Evolutionary conservation across 2,113 vertebrate genomes (phyloP), one percentile per base, ranked within the genome.

Genomic region (Cercopithecus mona): DNA sequence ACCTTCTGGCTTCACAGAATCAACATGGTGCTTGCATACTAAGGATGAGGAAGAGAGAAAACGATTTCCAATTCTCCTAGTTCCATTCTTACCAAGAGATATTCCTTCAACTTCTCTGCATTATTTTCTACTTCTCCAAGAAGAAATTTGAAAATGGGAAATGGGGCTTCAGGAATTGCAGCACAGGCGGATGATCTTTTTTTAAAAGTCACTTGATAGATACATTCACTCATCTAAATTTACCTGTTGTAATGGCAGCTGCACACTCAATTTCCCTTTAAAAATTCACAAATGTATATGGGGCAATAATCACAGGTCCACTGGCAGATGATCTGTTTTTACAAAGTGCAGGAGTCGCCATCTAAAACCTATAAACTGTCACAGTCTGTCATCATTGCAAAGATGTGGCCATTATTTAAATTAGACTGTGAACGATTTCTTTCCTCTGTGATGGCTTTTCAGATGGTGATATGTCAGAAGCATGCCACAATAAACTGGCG

Each of bases 361-460:
- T 98, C 98, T 97, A 97, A 98, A 98, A 98, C 98, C 98, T 98
- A 98, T 98, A 98, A 98, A 97, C 88, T 98, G 98, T 98, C 98
- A 98, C 97, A 97, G 85, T 90, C 95, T 97, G 97, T 97, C 97
- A 98, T 97, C 86, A 1, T 97, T 96, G 97, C 92, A 90, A 90
- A 98, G 97, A 97, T 93, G 98, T 13, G 35, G 96, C 96, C 96
- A 98, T 98, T 98, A 98, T 98, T 99, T 98, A 99, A 98, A 99
- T 98, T 97, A 98, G 97, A 92, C 88, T 98, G 88, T 97, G 97
- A 98, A 97, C 73, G 97, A 98, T 91, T 96, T 93, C 98, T 95
- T 97, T 87, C 89, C 97, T 98, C 98, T 52, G 59, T 92, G 98
- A 98, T 98, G 97, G 98, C 97, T 98, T 98, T 98, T 98, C 97